phyloP scores from a whole-genome alignment of 1,140 invertebrate genomes.

The Eriocheir sinensis region DNA sequence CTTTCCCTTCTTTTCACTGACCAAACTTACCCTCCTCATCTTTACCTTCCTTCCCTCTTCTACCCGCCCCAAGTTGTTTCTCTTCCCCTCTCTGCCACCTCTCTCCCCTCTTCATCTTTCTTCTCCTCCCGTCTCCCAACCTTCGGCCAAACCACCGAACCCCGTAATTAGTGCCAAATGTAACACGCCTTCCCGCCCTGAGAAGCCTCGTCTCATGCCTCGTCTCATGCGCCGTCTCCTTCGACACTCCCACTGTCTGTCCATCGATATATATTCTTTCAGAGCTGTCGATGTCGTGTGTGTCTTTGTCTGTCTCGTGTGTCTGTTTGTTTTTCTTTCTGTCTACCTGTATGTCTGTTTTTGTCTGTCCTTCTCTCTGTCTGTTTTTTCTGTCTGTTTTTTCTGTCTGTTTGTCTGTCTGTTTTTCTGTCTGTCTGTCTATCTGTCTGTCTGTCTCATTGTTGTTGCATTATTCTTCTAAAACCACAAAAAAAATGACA shows the following conservation, averaged over 20 bases:
- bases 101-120: neutral
- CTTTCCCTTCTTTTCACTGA: neutral
- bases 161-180: constrained; percentile 41
- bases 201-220: neutral
- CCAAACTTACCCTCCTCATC: neutral
- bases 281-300: too few species aligned
- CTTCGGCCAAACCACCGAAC: neutral
- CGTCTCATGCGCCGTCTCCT: too few species aligned
- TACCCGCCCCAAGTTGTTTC: neutral
- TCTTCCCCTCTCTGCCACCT: neutral
- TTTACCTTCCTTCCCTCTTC: neutral
- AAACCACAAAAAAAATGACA: too few species aligned
- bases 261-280: too few species aligned
- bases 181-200: neutral
- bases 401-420: too few species aligned
- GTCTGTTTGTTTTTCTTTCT: too few species aligned
- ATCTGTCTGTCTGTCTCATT: too few species aligned
- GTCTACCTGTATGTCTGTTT: too few species aligned
- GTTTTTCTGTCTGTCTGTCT: neutral
- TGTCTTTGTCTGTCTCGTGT: too few species aligned
- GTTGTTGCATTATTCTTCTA: too few species aligned
- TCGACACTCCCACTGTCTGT: neutral
- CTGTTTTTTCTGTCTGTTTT: too few species aligned
- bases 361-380: too few species aligned
- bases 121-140: neutral